Evolutionary conservation across 1,140 invertebrate genomes (phyloP).

Genomic region (Tetraneura akinire): DNA sequence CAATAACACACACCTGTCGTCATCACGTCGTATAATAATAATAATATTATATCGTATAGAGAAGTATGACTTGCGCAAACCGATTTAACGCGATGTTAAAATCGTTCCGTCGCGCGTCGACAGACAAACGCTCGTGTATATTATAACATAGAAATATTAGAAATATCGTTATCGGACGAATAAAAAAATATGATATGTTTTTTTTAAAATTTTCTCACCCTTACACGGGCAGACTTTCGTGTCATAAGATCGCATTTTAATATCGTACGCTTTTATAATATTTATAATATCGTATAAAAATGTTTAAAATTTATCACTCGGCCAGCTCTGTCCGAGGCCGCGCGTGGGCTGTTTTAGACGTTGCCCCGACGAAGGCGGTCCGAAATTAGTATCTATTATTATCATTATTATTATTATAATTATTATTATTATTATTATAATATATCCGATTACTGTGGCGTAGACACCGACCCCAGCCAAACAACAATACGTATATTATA

Average conservation of each 20-base stretch:
- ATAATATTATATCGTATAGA: too few relatives aligned
- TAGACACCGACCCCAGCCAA: not conserved
- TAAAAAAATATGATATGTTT: too few relatives aligned
- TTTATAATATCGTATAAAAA: too few relatives aligned
- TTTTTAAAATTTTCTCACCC: too few relatives aligned
- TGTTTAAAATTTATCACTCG: too few relatives aligned
- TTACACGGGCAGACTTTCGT: too few relatives aligned
- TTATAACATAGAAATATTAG: not conserved
- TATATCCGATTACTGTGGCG: not conserved
- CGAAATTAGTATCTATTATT: not conserved
- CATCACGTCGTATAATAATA: too few relatives aligned
- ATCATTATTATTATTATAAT: not conserved
- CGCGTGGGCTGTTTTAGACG: too few relatives aligned
- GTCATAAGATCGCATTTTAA: too few relatives aligned
- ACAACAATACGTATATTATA: constrained; percentile 1
- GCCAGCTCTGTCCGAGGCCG: not conserved
- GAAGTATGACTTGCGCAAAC: constrained; percentile 25
- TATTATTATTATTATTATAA: not conserved
- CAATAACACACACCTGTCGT: constrained; percentile 14
- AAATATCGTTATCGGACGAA: too few relatives aligned
- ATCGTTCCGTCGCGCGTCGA: not conserved
- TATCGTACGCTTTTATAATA: too few relatives aligned
- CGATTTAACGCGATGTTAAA: constrained; percentile 10
- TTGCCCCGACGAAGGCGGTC: not conserved
- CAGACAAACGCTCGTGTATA: not conserved